Percentiles rank a stretch among this genome's conserved stretches.
Evolutionary conservation across 1,140 invertebrate species (phyloP).

Genomic region (Hesperophylax magnus): DNA sequence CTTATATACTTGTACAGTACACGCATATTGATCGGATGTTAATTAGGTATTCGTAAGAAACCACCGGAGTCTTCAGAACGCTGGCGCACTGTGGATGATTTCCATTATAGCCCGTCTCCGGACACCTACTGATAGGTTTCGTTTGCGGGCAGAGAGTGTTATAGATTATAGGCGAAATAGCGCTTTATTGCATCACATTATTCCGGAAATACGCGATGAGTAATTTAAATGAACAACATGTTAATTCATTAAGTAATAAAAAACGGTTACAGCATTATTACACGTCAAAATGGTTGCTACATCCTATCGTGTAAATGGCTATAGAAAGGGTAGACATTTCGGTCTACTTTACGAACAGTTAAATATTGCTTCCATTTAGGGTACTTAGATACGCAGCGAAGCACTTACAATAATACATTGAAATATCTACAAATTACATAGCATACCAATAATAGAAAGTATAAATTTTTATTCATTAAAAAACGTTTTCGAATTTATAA

Average conservation of each 20-base stretch:
- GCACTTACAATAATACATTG: too few species aligned
- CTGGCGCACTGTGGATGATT: background rate
- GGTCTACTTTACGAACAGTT: too few species aligned
- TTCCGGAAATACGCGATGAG: background rate
- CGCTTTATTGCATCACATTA: background rate
- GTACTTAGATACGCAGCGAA: too few species aligned
- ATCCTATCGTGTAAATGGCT: background rate
- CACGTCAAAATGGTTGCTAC: background rate
- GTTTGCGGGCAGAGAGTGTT: background rate
- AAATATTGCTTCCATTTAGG: too few species aligned
- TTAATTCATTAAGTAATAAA: background rate
- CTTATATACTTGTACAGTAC: too few species aligned
- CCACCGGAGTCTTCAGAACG: too few species aligned
- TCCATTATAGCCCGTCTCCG: conserved; percentile 2
- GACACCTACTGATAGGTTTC: conserved; percentile 1
- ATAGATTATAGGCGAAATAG: background rate
- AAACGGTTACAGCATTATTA: background rate
- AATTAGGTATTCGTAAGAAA: too few species aligned
- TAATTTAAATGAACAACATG: background rate
- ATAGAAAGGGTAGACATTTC: background rate
- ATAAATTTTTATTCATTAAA: too few species aligned
- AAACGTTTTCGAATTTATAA: too few species aligned
- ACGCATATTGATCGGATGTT: too few species aligned
- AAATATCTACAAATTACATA: too few species aligned
- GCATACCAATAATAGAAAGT: too few species aligned